A percentile compares a stretch with the other conserved stretches of the same genome.
These are phyloP conservation scores for Drosophila birchii DNA, from an alignment of 2,888 invertebrate genomes.

Conservation along the genomic window DNA sequence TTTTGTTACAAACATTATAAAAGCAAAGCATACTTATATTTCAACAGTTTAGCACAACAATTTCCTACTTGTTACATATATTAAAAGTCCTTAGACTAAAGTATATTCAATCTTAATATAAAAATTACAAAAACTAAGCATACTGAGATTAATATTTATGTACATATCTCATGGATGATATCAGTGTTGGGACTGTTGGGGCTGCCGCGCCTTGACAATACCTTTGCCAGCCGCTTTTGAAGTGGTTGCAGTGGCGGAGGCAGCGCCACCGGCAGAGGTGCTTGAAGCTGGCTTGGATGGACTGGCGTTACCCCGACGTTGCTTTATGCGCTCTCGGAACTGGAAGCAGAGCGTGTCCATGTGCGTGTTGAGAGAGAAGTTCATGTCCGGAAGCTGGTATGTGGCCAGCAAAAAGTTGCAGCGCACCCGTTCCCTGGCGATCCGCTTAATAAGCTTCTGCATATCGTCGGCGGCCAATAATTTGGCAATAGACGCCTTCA, in stretches of 20 bases:
- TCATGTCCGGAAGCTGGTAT: constrained; percentile 61
- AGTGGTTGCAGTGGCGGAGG: background rate
- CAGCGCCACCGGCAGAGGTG: background rate
- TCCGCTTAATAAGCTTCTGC: constrained; percentile 43
- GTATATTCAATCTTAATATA: too few relatives aligned
- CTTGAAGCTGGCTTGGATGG: background rate
- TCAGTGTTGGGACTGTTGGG: background rate
- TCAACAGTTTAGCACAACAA: background rate
- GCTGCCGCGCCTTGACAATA: constrained; percentile 5
- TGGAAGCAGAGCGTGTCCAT: constrained; percentile 37
- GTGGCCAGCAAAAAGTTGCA: constrained; percentile 63
- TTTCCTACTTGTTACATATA: background rate
- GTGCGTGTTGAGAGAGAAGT: constrained; percentile 50
- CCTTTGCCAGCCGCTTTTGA: constrained; percentile 13
- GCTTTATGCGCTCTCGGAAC: constrained; percentile 54
- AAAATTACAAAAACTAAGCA: too few relatives aligned
- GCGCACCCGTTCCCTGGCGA: constrained; percentile 66
- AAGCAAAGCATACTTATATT: background rate
- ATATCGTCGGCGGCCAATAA: constrained; percentile 48
- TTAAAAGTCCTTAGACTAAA: background rate
- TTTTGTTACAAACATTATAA: background rate
- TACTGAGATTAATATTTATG: background rate
- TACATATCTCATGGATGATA: background rate
- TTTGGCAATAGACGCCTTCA: constrained; percentile 14
- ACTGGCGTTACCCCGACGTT: constrained; percentile 9